Percentiles rank a stretch among this genome's conserved stretches.
phyloP scores from a whole-genome alignment of 2,113 vertebrate genomes.

The Sturnira hondurensis region DNA sequence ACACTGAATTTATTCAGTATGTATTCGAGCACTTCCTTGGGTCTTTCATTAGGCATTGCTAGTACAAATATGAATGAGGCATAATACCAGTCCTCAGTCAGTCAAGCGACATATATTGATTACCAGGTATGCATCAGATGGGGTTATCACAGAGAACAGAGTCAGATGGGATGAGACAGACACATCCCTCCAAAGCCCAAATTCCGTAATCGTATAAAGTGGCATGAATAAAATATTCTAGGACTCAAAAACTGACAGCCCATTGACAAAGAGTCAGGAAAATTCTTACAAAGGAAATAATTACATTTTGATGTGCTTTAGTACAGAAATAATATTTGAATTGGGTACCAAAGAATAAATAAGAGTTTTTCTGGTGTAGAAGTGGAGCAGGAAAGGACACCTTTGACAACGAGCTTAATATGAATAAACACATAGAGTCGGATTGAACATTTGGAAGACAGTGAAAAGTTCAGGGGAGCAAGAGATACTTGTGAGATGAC shows the following conservation, averaged over 20 bases:
- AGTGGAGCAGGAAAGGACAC: not conserved
- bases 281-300: not conserved
- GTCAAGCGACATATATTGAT: not conserved
- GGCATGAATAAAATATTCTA: not conserved
- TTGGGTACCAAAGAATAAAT: not conserved
- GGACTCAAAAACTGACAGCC: not conserved
- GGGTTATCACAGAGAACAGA: not conserved
- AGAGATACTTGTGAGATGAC: not conserved
- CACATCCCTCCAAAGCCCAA: not conserved
- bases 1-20: not conserved
- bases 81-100: not conserved
- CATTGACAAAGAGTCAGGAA: not conserved
- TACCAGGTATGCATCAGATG: not conserved
- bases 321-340: not conserved
- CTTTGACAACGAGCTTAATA: not conserved
- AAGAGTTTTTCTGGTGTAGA: not conserved
- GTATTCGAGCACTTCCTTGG: not conserved
- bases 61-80: not conserved
- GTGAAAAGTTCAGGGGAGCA: not conserved
- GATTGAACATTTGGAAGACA: not conserved
- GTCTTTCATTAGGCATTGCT: not conserved
- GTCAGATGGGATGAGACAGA: not conserved
- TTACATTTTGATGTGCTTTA: not conserved
- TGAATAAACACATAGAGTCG: not conserved
- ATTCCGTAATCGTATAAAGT: not conserved